Evolutionary conservation across 2,888 invertebrate genomes (phyloP), one percentile per base, ranked within the genome.

Genomic region (Dolichomitus sp.): DNA sequence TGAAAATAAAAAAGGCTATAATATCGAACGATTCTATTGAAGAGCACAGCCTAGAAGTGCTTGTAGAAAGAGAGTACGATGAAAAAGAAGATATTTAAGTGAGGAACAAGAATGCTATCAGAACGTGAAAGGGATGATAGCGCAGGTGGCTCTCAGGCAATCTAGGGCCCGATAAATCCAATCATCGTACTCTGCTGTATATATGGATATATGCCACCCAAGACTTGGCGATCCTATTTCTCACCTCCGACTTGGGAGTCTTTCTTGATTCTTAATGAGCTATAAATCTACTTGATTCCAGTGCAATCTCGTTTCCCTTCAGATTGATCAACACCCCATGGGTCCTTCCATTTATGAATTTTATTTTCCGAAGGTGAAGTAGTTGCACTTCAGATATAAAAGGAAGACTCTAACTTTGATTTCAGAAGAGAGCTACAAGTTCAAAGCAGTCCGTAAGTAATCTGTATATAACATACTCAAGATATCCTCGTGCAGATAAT

Each of bases 171-270:
- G 89, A 90, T 90, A 89, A 91, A 91, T 91, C 88, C 90, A 91
- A 93, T 92, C 91, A 91, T 89, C 91, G 89, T 88, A 88, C 88
- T 90, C 89, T 88, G 90, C 90, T 90, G 84, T 89, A 88, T 88
- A 87, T 86, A 86, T 87, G 86, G 83, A 86, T 70, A 81, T 84
- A 57, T 73, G 81, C 80, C 86, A 81, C 84, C 87, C 84, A 84
- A 87, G 85, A 85, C 88, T 88, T 88, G 89, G 89, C 87, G 87
- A 88, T 89, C 88, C 89, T 88, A 88, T 87, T 88, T 86, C 87
- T 81, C 84, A 81, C 82, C 79, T 74, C 70, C 79, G 73, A 73
- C 76, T 84, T 84, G 72, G 23, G 19, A 40, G 12, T n/a, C 57
- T 30, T 30, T 54, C 65, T 69, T 27, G 48, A 69, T 80, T 63